Evolutionary conservation across 2,888 invertebrate genomes (phyloP).

Genomic region (Fabriciana adippe): DNA sequence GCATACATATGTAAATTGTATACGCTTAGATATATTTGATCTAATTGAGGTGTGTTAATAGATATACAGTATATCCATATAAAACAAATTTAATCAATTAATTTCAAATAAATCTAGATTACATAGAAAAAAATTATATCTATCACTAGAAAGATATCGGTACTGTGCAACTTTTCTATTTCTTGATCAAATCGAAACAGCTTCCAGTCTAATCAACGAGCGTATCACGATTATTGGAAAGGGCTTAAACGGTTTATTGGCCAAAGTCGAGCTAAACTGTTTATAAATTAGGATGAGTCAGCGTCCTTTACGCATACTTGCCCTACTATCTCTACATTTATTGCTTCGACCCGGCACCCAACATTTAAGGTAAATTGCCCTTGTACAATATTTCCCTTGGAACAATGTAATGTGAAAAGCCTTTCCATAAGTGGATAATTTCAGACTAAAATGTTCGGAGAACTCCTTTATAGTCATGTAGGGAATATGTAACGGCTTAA

Average conservation of each 20-base stretch:
- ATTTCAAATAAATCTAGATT: too few species aligned
- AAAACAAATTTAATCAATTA: too few species aligned
- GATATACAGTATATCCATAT: too few species aligned
- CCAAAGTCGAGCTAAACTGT: slow-evolving; percentile 42
- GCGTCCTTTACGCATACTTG: slow-evolving; percentile 44
- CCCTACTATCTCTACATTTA: slow-evolving; percentile 56
- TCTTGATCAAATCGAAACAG: slow-evolving; percentile 1
- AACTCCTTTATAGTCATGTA: slow-evolving; percentile 15
- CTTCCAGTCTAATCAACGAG: slow-evolving; percentile 19
- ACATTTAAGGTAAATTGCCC: slow-evolving; percentile 50
- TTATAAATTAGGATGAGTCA: slow-evolving; percentile 50
- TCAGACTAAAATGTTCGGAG: slow-evolving; percentile 26
- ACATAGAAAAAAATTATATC: too few species aligned
- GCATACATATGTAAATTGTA: too few species aligned
- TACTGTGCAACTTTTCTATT: neutral
- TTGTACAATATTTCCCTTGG: slow-evolving; percentile 39
- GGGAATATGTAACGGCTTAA: slow-evolving; percentile 18
- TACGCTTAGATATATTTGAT: too few species aligned
- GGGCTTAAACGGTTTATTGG: slow-evolving; percentile 42
- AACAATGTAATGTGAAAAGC: slow-evolving; percentile 48
- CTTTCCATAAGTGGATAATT: slow-evolving; percentile 47
- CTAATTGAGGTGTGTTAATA: too few species aligned
- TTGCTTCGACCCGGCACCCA: slow-evolving; percentile 45
- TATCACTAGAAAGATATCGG: too few species aligned
- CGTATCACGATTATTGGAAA: slow-evolving; percentile 45